phyloP scores from a whole-genome alignment of 2,888 invertebrate species.

The Metalampra italica region DNA sequence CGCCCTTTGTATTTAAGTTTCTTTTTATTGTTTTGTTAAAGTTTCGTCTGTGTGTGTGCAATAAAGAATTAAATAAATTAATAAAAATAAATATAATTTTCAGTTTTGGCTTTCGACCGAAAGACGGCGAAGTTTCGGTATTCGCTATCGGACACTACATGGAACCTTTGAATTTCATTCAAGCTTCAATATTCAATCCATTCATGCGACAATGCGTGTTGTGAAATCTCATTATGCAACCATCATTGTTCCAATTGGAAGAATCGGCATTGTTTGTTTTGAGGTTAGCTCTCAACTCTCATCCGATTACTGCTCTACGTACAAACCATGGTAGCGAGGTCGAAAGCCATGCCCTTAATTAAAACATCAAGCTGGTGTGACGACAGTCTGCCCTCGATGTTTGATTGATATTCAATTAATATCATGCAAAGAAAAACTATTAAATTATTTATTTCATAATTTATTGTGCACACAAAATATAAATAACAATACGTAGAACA shows the following conservation, averaged over 20 bases:
- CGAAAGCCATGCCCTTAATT: neutral
- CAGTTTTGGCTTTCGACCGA: too few relatives aligned
- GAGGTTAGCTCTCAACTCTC: neutral
- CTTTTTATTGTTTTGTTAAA: too few relatives aligned
- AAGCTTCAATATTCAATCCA: constrained; percentile 36
- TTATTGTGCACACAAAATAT: too few relatives aligned
- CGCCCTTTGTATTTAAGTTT: too few relatives aligned
- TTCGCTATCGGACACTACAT: neutral
- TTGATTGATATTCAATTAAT: too few relatives aligned
- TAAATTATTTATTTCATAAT: neutral
- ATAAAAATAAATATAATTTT: too few relatives aligned
- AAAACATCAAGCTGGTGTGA: neutral
- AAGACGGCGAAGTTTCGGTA: neutral
- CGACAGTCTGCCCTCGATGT: too few relatives aligned
- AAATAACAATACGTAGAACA: too few relatives aligned
- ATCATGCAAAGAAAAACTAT: neutral
- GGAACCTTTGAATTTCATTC: constrained; percentile 15
- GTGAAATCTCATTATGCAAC: constrained; percentile 34
- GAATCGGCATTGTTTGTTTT: constrained; percentile 26
- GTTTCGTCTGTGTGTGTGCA: too few relatives aligned
- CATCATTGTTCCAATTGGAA: constrained; percentile 33
- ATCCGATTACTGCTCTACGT: neutral
- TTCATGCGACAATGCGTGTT: constrained; percentile 39
- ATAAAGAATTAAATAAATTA: too few relatives aligned
- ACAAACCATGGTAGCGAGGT: too few relatives aligned